These are phyloP conservation scores for Epizoanthus rinbou DNA, from an alignment of 92 coral and sea anemone species.

Conservation along the genomic window DNA sequence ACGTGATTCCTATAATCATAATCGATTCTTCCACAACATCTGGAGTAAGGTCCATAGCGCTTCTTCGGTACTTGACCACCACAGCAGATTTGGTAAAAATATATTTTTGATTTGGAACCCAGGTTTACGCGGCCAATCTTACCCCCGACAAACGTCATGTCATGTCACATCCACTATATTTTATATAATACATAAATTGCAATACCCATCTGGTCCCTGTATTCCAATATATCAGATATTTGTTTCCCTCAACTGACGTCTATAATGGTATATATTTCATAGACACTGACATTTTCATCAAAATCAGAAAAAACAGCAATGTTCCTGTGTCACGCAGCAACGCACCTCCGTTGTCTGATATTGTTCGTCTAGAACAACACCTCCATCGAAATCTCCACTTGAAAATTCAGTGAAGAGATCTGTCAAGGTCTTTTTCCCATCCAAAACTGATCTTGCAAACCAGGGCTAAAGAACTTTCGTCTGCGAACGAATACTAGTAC, in stretches of 20 bases:
- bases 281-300: slow-evolving; percentile 12
- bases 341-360: slow-evolving; percentile 13
- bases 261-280: neutral
- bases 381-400: no score
- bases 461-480: slow-evolving; percentile 11
- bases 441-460: slow-evolving; percentile 20
- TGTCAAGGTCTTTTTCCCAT: neutral
- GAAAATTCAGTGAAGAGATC: slow-evolving; percentile 9
- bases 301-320: neutral
- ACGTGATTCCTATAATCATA: neutral
- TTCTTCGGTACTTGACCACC: neutral
- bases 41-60: neutral
- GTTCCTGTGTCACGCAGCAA: slow-evolving; percentile 5
- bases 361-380: slow-evolving; percentile 4
- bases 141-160: no score
- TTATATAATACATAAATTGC: slow-evolving; percentile 5
- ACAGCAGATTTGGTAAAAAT: neutral
- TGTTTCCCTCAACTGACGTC: neutral
- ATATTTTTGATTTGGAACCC: neutral
- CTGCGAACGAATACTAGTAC: slow-evolving; percentile 20
- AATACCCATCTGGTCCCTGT: no score
- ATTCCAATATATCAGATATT: no score
- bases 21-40: neutral
- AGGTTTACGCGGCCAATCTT: slow-evolving; percentile 29
- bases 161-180: no score